Conservation (phyloP, 1,140 invertebrate species). For the Cyclargus thomasi region DNA sequence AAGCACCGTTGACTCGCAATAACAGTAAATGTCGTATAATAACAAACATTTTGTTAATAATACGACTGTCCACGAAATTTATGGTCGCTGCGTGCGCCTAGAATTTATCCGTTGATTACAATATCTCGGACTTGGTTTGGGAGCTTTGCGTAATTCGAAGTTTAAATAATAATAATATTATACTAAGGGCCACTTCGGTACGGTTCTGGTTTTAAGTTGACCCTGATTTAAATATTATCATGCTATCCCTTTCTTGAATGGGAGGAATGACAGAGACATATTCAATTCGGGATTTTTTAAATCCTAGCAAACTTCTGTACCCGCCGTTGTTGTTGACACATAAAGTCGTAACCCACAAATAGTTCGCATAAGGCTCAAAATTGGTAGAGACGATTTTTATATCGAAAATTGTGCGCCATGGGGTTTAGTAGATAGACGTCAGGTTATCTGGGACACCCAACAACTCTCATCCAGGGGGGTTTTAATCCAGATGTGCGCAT, state of each 20-base stretch:
- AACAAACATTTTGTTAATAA: slow-evolving; percentile 6
- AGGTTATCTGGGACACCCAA: no score
- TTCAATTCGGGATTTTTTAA: no score
- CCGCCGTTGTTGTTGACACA: no score
- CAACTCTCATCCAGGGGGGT: no score
- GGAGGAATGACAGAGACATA: no score
- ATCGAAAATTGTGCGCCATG: no score
- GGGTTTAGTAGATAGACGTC: no score
- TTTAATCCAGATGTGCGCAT: background rate
- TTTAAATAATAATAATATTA: background rate
- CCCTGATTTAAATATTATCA: background rate
- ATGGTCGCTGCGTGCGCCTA: background rate
- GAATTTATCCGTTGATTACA: slow-evolving; percentile 3
- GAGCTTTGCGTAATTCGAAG: background rate
- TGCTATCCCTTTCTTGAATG: no score
- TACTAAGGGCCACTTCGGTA: background rate
- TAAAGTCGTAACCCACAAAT: no score
- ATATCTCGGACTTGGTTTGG: background rate
- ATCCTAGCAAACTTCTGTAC: no score
- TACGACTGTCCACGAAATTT: background rate
- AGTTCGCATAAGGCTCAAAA: no score
- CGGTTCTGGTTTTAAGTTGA: background rate
- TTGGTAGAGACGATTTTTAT: no score
- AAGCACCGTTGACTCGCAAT: background rate
- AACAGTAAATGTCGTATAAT: background rate